phyloP scores from a whole-genome alignment of 1,140 invertebrate genomes.

The Brachionus asplanchnoidis region DNA sequence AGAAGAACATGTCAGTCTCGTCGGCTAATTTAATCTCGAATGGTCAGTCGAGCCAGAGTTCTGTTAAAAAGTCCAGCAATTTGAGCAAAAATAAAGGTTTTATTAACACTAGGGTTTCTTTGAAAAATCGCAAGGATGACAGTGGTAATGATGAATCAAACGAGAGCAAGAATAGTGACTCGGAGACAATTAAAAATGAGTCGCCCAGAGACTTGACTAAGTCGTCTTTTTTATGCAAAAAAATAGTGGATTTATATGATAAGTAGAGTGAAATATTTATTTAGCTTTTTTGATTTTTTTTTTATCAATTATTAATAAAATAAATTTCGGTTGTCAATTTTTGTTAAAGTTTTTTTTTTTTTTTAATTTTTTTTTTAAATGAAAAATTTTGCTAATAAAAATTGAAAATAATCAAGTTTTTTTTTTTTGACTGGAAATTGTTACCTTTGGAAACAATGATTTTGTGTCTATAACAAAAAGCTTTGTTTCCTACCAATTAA shows the following conservation, averaged over 20 bases:
- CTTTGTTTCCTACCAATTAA: no score
- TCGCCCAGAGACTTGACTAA: background rate
- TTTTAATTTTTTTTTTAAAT: background rate
- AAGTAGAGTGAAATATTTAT: background rate
- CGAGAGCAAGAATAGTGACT: background rate
- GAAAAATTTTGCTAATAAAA: background rate
- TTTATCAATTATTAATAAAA: background rate
- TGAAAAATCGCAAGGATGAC: background rate
- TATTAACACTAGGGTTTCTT: background rate
- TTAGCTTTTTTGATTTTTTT: background rate
- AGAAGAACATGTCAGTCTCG: constrained; percentile 35
- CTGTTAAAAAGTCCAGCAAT: background rate
- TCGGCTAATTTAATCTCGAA: constrained; percentile 29
- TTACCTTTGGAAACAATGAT: background rate
- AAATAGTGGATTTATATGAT: constrained; percentile 16
- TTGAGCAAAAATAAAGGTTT: background rate
- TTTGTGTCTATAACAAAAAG: no score
- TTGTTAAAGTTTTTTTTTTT: background rate
- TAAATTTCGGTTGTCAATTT: background rate
- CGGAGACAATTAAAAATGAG: background rate
- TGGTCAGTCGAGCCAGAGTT: background rate
- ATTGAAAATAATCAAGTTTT: background rate
- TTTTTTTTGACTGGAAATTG: background rate
- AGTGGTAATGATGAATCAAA: constrained; percentile 26
- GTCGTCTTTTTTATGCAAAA: constrained; percentile 10